Percentiles rank a stretch among this genome's conserved stretches.
These are phyloP conservation scores for Cygnus olor DNA, from an alignment of 2,797 vertebrate species.

Conservation along the genomic window DNA sequence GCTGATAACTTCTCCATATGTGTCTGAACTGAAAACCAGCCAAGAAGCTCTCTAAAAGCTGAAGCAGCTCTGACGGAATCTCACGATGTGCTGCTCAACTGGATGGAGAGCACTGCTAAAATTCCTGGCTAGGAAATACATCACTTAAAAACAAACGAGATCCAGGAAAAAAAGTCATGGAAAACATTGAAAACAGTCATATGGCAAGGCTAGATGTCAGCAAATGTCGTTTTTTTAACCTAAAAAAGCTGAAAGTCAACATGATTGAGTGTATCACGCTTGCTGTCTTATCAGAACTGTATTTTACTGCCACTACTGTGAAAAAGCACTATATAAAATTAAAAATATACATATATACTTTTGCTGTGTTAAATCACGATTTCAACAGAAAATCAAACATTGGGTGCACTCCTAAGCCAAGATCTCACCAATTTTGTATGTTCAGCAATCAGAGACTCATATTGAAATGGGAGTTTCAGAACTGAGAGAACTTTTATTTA, in stretches of 20 bases:
- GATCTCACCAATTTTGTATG: background rate
- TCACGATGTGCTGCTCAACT: background rate
- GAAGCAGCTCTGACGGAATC: slow-evolving; percentile 54
- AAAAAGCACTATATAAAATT: background rate
- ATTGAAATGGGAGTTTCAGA: background rate
- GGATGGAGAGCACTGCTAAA: slow-evolving; percentile 47
- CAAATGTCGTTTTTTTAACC: slow-evolving; percentile 6
- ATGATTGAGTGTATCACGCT: background rate
- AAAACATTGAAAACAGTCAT: slow-evolving; percentile 60
- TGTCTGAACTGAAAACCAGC: background rate
- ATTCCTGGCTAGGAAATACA: slow-evolving; percentile 73
- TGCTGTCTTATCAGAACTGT: slow-evolving; percentile 52
- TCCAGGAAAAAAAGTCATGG: slow-evolving; percentile 77
- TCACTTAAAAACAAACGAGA: slow-evolving; percentile 65
- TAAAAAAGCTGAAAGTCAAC: slow-evolving; percentile 31
- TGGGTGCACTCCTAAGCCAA: background rate
- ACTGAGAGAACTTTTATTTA: background rate
- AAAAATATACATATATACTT: background rate
- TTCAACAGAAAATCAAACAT: background rate
- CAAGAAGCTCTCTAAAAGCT: slow-evolving; percentile 45
- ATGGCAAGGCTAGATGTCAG: slow-evolving; percentile 48
- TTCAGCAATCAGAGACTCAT: background rate
- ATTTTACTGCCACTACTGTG: background rate
- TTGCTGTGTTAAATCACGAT: background rate
- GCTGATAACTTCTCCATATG: slow-evolving; percentile 71